Percentiles rank a stretch among this genome's conserved stretches.
These are phyloP conservation scores for Sylvia atricapilla DNA, from an alignment of 2,113 vertebrate species.

Conservation along the genomic window DNA sequence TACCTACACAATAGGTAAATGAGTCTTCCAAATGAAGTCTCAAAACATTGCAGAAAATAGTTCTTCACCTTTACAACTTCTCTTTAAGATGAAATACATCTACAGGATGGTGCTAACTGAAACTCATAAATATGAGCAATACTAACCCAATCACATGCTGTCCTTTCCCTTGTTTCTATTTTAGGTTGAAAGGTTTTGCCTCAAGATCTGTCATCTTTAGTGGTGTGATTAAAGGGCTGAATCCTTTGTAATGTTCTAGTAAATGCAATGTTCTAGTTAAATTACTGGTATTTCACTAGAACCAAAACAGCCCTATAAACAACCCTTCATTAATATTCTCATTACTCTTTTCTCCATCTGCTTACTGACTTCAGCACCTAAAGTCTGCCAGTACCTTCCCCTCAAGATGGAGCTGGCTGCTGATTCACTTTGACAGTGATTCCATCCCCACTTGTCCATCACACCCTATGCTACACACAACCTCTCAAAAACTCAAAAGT, in stretches of 20 bases:
- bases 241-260: background rate
- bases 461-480: background rate
- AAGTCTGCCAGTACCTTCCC: background rate
- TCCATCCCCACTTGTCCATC: background rate
- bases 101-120: background rate
- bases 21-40: background rate
- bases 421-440: background rate
- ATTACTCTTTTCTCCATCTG: background rate
- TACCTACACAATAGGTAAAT: background rate
- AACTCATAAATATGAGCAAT: background rate
- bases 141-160: background rate
- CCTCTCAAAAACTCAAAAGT: background rate
- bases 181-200: background rate
- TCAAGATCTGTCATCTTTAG: background rate
- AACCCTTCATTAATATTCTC: background rate
- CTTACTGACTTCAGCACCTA: background rate
- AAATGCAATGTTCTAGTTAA: background rate
- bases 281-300: background rate
- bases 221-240: background rate
- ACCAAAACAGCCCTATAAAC: background rate
- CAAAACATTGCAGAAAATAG: background rate
- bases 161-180: background rate
- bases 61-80: background rate
- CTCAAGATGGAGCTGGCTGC: background rate
- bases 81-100: background rate